Evolutionary conservation across 2,888 invertebrate species (phyloP), one percentile per base, ranked within the genome.

Genomic region (Macaria liturata): DNA sequence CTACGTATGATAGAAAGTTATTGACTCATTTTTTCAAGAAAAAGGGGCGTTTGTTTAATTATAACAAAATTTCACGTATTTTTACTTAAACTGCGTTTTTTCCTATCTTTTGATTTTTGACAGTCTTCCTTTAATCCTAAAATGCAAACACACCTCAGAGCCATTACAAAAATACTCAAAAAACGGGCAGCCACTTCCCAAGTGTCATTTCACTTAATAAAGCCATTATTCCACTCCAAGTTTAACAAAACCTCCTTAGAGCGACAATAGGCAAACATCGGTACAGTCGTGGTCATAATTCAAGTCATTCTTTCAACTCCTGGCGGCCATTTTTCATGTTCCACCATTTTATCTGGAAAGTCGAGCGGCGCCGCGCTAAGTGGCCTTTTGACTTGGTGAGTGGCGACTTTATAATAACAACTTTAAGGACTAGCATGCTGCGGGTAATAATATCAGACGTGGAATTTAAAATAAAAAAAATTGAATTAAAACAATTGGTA

Each of bases 311-410:
- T 72, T 69, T 77, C 75, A 71, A 73, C 72, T 77, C 69, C 66
- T 75, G 72, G 71, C 71, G 70, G 67, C 81, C 78, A 87, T 88
- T 83, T 83, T 83, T 88, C 86, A 85, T 84, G 79, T 80, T 76
- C 73, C 77, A 77, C 70, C 80, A 77, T 83, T 84, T 84, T 86
- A 83, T 84, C 82, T 81, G 72, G 67, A 67, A 78, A 83, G 81
- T 81, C 83, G 72, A 69, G 66, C 71, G 85, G 84, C 85, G 86
- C 84, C 86, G 71, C 63, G 75, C 78, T 81, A 80, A 83, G 83
- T 82, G 80, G 79, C 76, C 81, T 81, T 80, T 79, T 82, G 84
- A 86, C 84, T 86, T 74, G 71, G 62, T 47, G 55, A 64, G 65
- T 61, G 64, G 58, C 62, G 54, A 60, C 64, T 66, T 64, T 63